Base-by-base conservation (phyloP, 1,140 invertebrate genomes). In the Tetragonula clypearis region DNA sequence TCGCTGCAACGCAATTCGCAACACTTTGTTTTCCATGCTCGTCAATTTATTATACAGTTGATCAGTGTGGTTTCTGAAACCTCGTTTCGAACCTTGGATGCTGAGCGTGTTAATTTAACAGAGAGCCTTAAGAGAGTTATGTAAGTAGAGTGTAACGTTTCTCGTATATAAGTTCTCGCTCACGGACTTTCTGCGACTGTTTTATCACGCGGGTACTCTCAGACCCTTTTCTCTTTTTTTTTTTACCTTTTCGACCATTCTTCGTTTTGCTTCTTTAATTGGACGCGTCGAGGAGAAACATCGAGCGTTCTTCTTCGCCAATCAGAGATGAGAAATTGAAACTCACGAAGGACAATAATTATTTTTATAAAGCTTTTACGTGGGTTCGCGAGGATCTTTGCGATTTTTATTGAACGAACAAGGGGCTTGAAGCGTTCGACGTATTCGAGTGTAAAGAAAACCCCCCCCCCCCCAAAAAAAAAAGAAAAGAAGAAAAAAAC, bases 291-390 rank as follows among this genome's bases (percentile, higher is more conserved):
- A 12, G 41, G 2, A 19, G 26, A 2, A 76, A 49, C 15, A 30
- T n/a, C n/a, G n/a, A 17, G 35, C 35, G 26, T 26, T 65, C 58
- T 26, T 65, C 58, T n/a, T 65, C 35, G 75, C 19, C 30, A 73
- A 66, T 65, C 23, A 49, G 23, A 78, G 35, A 17, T 17, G 60
- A 78, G 58, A 78, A 65, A 66, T 78, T 78, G 23, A 65, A 65
- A 62, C 35, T 15, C 60, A 65, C 35, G 75, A 78, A 30, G 75
- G 75, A 78, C 75, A 78, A 78, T 78, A 78, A 78, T 78, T 78
- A 78, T 78, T 78, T 78, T 78, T 78, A 66, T 78, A 78, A 78
- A 62, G 23, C 5, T 41, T 62, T 78, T 66, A n/a, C 26, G 23
- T 14, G n/a, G 35, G n/a, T 65, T 41, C 14, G 58, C 35, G 23